Evolutionary conservation across 2,113 vertebrate species (phyloP), one percentile per base, ranked within the genome.

Genomic region (Oryzias javanicus): DNA sequence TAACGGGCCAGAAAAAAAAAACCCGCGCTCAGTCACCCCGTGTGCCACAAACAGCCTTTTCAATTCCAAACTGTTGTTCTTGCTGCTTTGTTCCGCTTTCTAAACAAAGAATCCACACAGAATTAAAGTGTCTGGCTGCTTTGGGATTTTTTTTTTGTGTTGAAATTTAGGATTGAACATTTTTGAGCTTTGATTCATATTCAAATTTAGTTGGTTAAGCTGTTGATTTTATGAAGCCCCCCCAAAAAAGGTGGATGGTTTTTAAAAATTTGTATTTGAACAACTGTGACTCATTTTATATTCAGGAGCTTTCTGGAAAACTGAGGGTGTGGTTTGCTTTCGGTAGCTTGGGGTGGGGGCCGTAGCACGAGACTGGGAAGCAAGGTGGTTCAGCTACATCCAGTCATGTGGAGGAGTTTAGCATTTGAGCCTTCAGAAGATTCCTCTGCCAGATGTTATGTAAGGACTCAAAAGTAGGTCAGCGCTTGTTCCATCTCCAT

Each of bases 381-480:
- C 17, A 48, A 51, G 44, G 72, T 35, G 45, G 56, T 17, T 22
- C 54, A 40, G 3, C 12, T n/a, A 49, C 42, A 71, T 44, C 35
- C 14, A 58, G 44, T 49, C 49, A 64, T 64, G 69, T 71, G 66
- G 60, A 79, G 68, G 74, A 76, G 49, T 67, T 50, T 51, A 54
- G 74, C 51, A 62, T 60, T 71, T 68, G 45, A 71, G 76, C 60
- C 50, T 76, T 77, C 67, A 72, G 35, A 76, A 62, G 20, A 70
- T 44, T 62, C 70, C 74, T 68, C 42, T 73, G 80, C 72, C 74
- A 84, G 77, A 79, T 83, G 76, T 89, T 90, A 77, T 53, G 6
- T 81, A 90, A 87, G 40, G 0, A 35, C 60, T 42, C 25, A 76
- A 69, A 90, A 84, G 45, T 79, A 62, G 80, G 83, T 72, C 82